Evolutionary conservation across 1,140 invertebrate species (phyloP), one percentile per base, ranked within the genome.

Genomic region (Elymnias hypermnestra): DNA sequence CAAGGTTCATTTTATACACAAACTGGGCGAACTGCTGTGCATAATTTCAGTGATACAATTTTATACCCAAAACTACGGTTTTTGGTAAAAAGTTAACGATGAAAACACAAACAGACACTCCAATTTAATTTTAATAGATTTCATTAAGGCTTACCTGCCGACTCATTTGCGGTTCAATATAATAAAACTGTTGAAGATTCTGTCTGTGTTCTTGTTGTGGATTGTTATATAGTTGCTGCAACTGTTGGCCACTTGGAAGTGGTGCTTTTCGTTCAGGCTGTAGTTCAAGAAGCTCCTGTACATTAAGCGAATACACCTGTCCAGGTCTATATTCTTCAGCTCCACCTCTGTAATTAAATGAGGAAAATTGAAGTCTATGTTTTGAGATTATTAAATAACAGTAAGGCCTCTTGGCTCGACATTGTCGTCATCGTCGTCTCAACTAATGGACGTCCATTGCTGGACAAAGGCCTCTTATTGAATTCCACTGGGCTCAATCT

Each of bases 191-290:
- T 38, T 79, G 77, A 3, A 68, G 26, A 35, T 70, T 69, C 36
- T 79, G 74, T 15, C 75, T 69, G 3, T 72, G 70, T 5, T 82
- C 72, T 5, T 53, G 68, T 25, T 71, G 72, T 1, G 63, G 63
- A 14, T 68, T 66, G 14, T n/a, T 25, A 35, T 78, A 77, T 5
- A 81, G 31, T 25, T 83, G 78, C 5, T 84, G 81, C 1, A 78
- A 43, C n/a, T 74, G 69, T 45, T 77, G 70, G 15, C 50, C 60
- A 38, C 52, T 71, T 13, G 49, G 12, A 0, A 72, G 17, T 1
- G 75, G 77, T 0, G 77, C 72, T 40, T 84, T 79, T 14, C 81
- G 63, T 53, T 84, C 81, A 1, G 69, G 81, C 46, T 84, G 81
- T 7, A 84, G 43, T 5, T 83, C 81, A 7, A 84, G 29, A 4